Conservation (phyloP, 2,797 vertebrate genomes). For the Paedocypris micromegethes region DNA sequence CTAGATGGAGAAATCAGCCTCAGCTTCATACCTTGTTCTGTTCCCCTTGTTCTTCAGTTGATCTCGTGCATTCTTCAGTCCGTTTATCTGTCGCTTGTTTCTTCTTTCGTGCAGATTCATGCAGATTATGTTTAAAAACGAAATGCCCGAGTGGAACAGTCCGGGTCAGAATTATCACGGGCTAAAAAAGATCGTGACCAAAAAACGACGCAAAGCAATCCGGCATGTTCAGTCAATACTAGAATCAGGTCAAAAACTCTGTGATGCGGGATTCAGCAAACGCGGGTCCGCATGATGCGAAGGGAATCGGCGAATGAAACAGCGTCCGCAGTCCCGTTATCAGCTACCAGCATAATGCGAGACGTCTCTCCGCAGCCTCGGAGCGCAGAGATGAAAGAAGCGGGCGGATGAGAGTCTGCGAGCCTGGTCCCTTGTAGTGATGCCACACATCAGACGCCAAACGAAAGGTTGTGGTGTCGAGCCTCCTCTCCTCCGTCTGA, state of each 20-base stretch:
- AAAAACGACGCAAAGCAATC: slow-evolving; percentile 45
- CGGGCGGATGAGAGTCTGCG: background rate
- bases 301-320: slow-evolving; percentile 37
- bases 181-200: slow-evolving; percentile 45
- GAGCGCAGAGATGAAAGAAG: slow-evolving; percentile 3
- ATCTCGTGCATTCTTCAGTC: slow-evolving; percentile 68
- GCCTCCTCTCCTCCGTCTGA: slow-evolving; percentile 43
- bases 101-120: slow-evolving; percentile 73
- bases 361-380: slow-evolving; percentile 12
- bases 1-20: slow-evolving; percentile 46
- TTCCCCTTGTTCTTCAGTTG: slow-evolving; percentile 64
- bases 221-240: slow-evolving; percentile 56
- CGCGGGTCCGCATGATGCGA: slow-evolving; percentile 41
- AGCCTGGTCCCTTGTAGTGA: slow-evolving; percentile 16
- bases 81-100: slow-evolving; percentile 59
- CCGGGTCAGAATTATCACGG: slow-evolving; percentile 32
- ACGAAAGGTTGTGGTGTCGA: slow-evolving; percentile 38
- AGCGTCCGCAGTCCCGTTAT: slow-evolving; percentile 43
- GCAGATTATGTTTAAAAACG: slow-evolving; percentile 67
- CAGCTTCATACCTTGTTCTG: slow-evolving; percentile 63
- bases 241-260: slow-evolving; percentile 19
- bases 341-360: slow-evolving; percentile 5
- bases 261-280: slow-evolving; percentile 4
- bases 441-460: slow-evolving; percentile 16
- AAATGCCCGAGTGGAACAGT: slow-evolving; percentile 58